Evolutionary conservation across 2,113 vertebrate genomes (phyloP).

Genomic region (Chloropsis cyanopogon): DNA sequence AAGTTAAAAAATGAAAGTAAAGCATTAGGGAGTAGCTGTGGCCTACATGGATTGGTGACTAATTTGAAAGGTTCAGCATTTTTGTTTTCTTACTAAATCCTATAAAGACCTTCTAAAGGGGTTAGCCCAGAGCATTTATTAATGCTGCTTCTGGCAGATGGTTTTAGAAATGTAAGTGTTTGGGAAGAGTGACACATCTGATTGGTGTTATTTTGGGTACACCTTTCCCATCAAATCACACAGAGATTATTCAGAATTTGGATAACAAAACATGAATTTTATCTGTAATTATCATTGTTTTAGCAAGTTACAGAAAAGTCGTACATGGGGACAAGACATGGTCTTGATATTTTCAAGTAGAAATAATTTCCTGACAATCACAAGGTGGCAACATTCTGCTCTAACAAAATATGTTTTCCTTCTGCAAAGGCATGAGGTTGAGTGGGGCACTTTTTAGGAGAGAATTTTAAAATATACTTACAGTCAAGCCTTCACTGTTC

Average conservation of each 20-base stretch:
- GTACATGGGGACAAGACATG: background rate
- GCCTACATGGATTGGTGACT: background rate
- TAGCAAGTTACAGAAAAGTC: background rate
- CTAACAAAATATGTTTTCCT: background rate
- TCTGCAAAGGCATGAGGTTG: background rate
- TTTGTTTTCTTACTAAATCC: background rate
- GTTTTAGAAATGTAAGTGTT: background rate
- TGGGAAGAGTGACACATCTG: background rate
- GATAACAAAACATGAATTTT: background rate
- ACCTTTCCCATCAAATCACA: background rate
- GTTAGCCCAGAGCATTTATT: background rate
- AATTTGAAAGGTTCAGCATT: background rate
- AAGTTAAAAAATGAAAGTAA: background rate
- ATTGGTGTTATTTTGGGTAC: background rate
- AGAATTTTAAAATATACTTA: constrained; percentile 67
- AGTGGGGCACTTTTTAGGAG: background rate
- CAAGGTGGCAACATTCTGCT: background rate
- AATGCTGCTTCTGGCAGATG: background rate
- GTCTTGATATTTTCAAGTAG: background rate
- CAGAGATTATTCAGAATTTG: background rate
- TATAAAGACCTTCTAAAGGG: background rate
- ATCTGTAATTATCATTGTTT: background rate
- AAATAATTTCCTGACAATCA: background rate
- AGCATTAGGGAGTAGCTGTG: background rate
- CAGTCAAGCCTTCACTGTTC: constrained; percentile 92